Base-by-base conservation (phyloP, 2,888 invertebrate genomes). In the Perithous albicinctus region DNA sequence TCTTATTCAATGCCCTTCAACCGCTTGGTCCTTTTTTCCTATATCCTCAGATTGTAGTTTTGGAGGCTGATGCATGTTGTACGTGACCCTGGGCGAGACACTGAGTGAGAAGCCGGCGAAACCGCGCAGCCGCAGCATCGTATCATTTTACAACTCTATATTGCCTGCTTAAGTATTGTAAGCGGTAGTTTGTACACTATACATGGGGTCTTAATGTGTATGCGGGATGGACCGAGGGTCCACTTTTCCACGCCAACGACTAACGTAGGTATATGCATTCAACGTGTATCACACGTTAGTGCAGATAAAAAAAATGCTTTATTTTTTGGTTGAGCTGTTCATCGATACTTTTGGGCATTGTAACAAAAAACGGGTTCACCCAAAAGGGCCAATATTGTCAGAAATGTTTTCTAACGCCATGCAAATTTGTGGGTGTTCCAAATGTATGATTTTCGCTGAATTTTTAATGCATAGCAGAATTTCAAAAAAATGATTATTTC, bases 11-110 rank as follows among this genome's bases (percentile, higher is more conserved):
- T 29, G 61, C 54, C 46, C 51, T 46, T 46, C 10, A 38, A 18
- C 46, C 35, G 66, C 26, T 76, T 67, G 76, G 20, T 51, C 63
- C 23, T 54, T 75, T 70, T 64, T 35, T 46, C 12, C 32, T 32
- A 15, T 32, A 46, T 35, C 35, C 32, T 18, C 8, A 8, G n/a
- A 35, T 26, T 72, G 59, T 48, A 54, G 48, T 61, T 72, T 72
- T 56, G 29, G 76, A 75, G 43, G 69, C 61, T 51, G 32, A 0
- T 41, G n/a, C 15, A 32, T 20, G 61, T 15, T 41, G 59, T 73
- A 80, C 80, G 66, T 77, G 80, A 76, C 80, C 54, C 54, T 48
- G 54, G 69, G 54, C 75, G 69, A 75, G 79, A 80, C 54, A 70
- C 69, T 6, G 43, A 48, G 66, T 6, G 43, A 48, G 66, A 76